phyloP scores from a whole-genome alignment of 2,113 vertebrate genomes.

The Calyptomena viridis region DNA sequence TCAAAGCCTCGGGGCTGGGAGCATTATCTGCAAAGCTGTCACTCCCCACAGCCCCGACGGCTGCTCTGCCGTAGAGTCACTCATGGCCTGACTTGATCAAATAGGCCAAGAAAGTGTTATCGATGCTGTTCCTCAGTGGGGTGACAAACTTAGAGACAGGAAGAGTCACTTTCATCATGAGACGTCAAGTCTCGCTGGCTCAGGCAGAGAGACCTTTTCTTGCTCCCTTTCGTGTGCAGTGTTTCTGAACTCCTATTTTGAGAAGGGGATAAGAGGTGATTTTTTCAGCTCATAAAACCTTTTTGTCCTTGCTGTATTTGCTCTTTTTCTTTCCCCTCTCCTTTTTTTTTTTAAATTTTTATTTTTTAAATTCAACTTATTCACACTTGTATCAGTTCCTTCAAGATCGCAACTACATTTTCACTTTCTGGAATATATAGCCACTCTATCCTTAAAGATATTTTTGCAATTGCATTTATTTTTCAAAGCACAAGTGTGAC shows the following conservation, averaged over 20 bases:
- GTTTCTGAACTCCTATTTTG: not conserved
- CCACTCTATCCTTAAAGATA: not conserved
- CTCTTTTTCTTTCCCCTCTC: not conserved
- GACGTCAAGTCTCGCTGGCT: not conserved
- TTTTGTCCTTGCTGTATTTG: not conserved
- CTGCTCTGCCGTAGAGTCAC: not conserved
- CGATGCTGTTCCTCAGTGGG: not conserved
- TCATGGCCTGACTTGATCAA: not conserved
- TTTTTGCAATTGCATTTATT: not conserved
- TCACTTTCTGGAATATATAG: not conserved
- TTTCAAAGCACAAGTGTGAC: not conserved
- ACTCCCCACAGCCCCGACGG: not conserved
- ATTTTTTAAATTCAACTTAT: not conserved
- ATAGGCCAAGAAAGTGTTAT: not conserved
- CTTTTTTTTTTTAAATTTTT: not conserved
- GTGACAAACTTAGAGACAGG: not conserved
- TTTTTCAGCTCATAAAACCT: not conserved
- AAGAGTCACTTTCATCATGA: conserved; percentile 19
- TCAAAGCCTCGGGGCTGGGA: not conserved
- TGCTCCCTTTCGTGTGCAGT: not conserved
- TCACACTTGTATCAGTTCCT: not conserved
- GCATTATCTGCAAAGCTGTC: conserved; percentile 2
- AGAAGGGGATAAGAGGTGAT: not conserved
- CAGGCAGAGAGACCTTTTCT: not conserved
- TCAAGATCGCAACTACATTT: not conserved